Evolutionary conservation across 2,113 vertebrate species (phyloP), one percentile per base, ranked within the genome.

Genomic region (Panthera leo): DNA sequence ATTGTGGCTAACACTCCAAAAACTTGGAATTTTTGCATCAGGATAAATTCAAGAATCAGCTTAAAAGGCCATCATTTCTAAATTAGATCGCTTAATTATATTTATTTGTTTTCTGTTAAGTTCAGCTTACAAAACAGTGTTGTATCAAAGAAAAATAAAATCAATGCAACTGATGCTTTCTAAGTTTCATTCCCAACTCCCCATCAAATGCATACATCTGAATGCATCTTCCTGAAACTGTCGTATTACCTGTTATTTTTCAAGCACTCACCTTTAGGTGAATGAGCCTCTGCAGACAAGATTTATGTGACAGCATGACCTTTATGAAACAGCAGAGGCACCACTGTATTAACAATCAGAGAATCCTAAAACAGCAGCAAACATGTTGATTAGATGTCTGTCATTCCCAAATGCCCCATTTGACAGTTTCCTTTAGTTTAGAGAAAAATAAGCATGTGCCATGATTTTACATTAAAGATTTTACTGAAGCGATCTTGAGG

Each of bases 261-360:
- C 70, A 88, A 79, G 71, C 29, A 36, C 19, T 97, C 48, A 45
- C 68, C 55, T 83, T 76, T 51, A 27, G 31, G 48, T 71, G 91
- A 86, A 58, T 76, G 71, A 97, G 70, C 42, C 48, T 92, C 39
- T 90, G 55, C 70, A 97, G 71, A 91, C 9, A 91, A 95, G 58
- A 98, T 78, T 88, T 95, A 73, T 71, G 14, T 76, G 96, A 96
- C 94, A 97, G 89, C 21, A 31, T 85, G 86, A 97, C 92, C 97
- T 97, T 97, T 94, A 61, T 27, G 70, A 95, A 96, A 95, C 51
- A 89, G 53, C 73, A 96, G 79, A 97, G 34, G 21, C 0, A 0
- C 70, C 39, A 0, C 2, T 67, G 29, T 89, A 65, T 76, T 94
- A 97, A 85, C 65, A 76, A 93, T 76, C 71, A 36, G 42, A 0